Percentiles rank a stretch among this genome's conserved stretches.
These are phyloP conservation scores for Pelmatolapia mariae DNA, from an alignment of 2,113 vertebrate species.

Conservation along the genomic window DNA sequence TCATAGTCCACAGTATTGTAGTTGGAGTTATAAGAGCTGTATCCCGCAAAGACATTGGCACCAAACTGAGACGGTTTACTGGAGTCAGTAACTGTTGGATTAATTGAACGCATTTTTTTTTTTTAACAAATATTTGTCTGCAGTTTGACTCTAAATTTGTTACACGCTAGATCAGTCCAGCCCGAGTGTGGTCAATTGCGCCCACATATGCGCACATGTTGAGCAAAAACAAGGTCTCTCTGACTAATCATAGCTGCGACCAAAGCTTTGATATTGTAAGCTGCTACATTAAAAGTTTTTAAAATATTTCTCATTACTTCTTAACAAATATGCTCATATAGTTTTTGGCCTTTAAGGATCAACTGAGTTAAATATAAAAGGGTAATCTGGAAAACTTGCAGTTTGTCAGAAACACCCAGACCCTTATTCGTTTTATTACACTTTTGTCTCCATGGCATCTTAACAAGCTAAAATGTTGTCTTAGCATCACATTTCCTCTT, in stretches of 20 bases:
- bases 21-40: not conserved
- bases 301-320: not conserved
- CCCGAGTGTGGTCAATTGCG: not conserved
- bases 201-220: not conserved
- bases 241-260: not conserved
- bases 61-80: slow-evolving; percentile 7
- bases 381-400: not conserved
- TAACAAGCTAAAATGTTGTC: not conserved
- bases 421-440: not conserved
- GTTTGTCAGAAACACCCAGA: not conserved
- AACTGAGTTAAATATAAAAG: not conserved
- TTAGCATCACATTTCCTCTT: not conserved
- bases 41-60: not conserved
- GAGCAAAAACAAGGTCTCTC: not conserved
- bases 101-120: not conserved
- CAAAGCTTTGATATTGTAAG: not conserved
- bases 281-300: not conserved
- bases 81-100: not conserved
- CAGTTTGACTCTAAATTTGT: not conserved
- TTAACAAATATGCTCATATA: not conserved
- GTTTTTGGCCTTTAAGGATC: not conserved
- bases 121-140: not conserved
- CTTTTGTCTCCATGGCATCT: not conserved
- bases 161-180: not conserved
- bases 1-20: not conserved